Conservation (phyloP, 2,113 vertebrate genomes). For the Myiopsitta monachus region DNA sequence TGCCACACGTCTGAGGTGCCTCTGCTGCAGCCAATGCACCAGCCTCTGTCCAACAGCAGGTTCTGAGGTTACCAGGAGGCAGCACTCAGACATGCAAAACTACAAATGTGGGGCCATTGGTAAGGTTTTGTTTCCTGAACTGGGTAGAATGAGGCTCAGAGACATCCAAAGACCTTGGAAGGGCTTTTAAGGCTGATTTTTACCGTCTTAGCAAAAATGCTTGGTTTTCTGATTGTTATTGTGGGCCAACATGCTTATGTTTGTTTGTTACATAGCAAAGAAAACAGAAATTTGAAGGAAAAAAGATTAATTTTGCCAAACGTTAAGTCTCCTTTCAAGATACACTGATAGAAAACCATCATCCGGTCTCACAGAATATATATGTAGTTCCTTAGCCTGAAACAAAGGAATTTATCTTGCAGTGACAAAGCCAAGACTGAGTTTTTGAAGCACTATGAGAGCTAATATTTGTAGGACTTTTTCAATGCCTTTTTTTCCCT, state of each 20-base stretch:
- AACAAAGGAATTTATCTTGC: not conserved
- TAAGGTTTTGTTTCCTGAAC: not conserved
- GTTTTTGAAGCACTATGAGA: not conserved
- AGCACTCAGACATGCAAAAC: not conserved
- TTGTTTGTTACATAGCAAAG: not conserved
- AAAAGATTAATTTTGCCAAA: not conserved
- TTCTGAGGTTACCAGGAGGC: not conserved
- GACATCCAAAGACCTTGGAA: not conserved
- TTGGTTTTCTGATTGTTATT: not conserved
- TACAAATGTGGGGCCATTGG: not conserved
- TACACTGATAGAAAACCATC: not conserved
- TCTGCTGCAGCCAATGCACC: not conserved
- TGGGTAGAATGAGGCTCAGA: not conserved
- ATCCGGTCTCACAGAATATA: not conserved
- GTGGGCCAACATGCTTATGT: not conserved
- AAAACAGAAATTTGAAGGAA: not conserved
- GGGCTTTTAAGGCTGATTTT: not conserved
- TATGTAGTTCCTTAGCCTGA: not conserved
- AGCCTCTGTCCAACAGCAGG: accelerated
- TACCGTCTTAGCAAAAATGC: not conserved
- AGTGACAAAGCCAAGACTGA: not conserved
- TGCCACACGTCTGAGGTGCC: not conserved
- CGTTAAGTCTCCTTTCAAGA: not conserved
- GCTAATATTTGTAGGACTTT: not conserved
- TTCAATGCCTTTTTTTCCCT: not conserved